Percentiles rank a stretch among this genome's conserved stretches.
Evolutionary conservation across 2,888 invertebrate species (phyloP).

Genomic region (Drosophila quinaria): DNA sequence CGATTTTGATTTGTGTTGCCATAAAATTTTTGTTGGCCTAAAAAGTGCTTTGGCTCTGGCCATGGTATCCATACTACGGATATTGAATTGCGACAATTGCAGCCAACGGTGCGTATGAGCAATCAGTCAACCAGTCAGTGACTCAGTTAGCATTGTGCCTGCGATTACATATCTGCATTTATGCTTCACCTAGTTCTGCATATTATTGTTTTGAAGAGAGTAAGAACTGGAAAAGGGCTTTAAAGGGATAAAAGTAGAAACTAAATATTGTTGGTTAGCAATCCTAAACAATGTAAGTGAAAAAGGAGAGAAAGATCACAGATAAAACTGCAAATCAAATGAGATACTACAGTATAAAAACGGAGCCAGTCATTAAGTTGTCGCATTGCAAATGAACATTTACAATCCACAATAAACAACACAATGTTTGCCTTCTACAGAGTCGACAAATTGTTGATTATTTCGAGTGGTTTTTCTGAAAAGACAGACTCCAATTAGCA

Average conservation of each 20-base stretch:
- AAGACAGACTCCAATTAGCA: conserved; percentile 51
- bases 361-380: conserved; percentile 50
- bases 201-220: neutral
- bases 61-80: conserved; percentile 35
- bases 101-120: conserved; percentile 73
- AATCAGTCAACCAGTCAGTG: conserved; percentile 70
- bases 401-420: neutral
- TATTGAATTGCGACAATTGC: conserved; percentile 62
- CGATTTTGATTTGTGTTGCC: conserved; percentile 65
- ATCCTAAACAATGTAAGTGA: neutral
- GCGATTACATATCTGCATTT: conserved; percentile 53
- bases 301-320: neutral
- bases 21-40: conserved; percentile 38
- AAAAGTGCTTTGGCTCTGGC: conserved; percentile 8
- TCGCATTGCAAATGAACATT: conserved; percentile 55
- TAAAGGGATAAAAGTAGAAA: neutral
- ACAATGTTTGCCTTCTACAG: neutral
- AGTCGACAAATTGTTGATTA: conserved; percentile 46
- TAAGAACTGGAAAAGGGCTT: neutral
- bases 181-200: conserved; percentile 53
- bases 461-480: conserved; percentile 47
- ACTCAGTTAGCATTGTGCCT: conserved; percentile 34
- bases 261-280: neutral
- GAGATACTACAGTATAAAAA: conserved; percentile 26
- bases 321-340: conserved; percentile 11